Conservation (phyloP, 2,113 vertebrate species). For the Oophaga pumilio region DNA sequence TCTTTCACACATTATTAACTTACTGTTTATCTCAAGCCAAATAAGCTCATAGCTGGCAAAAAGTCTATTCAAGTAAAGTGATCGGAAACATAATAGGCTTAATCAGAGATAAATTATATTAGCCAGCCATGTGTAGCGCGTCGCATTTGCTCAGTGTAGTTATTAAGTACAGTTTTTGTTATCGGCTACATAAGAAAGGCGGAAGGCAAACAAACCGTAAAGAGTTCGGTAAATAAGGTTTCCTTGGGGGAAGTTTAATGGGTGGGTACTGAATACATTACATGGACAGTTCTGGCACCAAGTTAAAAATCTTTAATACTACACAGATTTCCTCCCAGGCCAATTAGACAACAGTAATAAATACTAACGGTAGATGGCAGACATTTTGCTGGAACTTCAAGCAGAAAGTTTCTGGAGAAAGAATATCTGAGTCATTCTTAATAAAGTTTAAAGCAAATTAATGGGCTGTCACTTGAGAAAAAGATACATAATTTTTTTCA, state of each 20-base stretch:
- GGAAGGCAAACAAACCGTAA: conserved; percentile 74
- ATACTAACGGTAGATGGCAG: conserved; percentile 66
- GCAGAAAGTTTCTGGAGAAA: conserved; percentile 62
- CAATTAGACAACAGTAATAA: conserved; percentile 70
- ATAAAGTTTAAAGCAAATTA: conserved; percentile 23
- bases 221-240: conserved; percentile 73
- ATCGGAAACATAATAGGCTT: conserved; percentile 84
- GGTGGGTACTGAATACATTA: conserved; percentile 62
- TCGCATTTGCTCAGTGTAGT: conserved; percentile 77
- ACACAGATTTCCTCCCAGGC: conserved; percentile 64
- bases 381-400: conserved; percentile 66
- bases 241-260: conserved; percentile 64
- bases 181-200: conserved; percentile 72
- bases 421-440: conserved; percentile 61
- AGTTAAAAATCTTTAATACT: conserved; percentile 64
- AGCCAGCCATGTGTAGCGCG: conserved; percentile 78
- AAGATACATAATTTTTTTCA: conserved; percentile 39
- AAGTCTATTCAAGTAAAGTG: conserved; percentile 79
- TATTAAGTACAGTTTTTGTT: conserved; percentile 79
- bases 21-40: conserved; percentile 78
- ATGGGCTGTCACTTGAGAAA: neutral
- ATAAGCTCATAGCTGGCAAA: conserved; percentile 80
- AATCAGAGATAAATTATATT: conserved; percentile 87
- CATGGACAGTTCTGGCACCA: conserved; percentile 64
- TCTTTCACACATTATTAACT: conserved; percentile 87